Evolutionary conservation across 2,113 vertebrate genomes (phyloP).

Genomic region (Zapornia atra): DNA sequence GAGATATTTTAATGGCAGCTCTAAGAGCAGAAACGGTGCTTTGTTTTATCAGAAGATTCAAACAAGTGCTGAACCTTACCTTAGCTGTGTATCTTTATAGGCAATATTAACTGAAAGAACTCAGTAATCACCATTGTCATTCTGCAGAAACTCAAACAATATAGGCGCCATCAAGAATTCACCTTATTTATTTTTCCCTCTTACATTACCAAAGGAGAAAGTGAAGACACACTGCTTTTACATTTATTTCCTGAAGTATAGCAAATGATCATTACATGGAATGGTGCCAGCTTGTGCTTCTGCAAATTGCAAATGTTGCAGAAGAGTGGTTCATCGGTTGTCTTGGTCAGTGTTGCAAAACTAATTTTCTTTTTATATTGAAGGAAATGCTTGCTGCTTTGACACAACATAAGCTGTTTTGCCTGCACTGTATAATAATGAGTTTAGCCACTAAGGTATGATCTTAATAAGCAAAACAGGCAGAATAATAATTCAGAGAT

Average conservation of each 20-base stretch:
- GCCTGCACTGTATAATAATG: slow-evolving; percentile 9
- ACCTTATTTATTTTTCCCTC: slow-evolving; percentile 37
- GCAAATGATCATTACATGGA: slow-evolving; percentile 3
- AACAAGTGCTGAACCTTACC: not conserved
- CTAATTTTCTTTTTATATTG: slow-evolving; percentile 27
- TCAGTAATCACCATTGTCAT: not conserved
- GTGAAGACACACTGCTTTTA: not conserved
- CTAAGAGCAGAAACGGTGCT: not conserved
- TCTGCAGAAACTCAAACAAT: not conserved
- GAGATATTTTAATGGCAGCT: slow-evolving; percentile 17
- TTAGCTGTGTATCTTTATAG: not conserved
- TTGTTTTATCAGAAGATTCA: slow-evolving; percentile 9
- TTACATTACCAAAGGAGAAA: slow-evolving; percentile 7
- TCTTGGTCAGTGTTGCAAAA: slow-evolving; percentile 49
- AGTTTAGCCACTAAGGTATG: slow-evolving; percentile 63
- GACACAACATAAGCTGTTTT: slow-evolving; percentile 28
- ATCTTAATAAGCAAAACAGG: slow-evolving; percentile 45
- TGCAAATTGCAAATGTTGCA: slow-evolving; percentile 27
- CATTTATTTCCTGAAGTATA: not conserved
- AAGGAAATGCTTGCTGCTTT: not conserved
- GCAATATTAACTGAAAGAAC: not conserved
- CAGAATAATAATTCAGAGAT: slow-evolving; percentile 31
- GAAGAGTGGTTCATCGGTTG: slow-evolving; percentile 9
- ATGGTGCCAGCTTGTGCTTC: not conserved
- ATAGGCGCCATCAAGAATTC: slow-evolving; percentile 1